Evolutionary conservation across 2,888 invertebrate genomes (phyloP).

Genomic region (Epistrophella euchroma): DNA sequence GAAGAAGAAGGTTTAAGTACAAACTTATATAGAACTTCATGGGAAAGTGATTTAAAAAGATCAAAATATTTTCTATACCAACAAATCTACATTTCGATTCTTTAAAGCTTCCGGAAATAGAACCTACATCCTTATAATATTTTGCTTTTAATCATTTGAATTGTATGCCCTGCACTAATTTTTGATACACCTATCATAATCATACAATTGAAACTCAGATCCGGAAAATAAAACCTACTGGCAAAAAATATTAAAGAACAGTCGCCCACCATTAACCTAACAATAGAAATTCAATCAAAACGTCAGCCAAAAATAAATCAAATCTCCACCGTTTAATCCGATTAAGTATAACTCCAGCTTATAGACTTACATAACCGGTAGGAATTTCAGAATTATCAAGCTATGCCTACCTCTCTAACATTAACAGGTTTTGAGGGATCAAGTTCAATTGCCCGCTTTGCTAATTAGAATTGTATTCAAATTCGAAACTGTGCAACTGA

Average conservation of each 20-base stretch:
- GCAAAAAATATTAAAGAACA: not conserved
- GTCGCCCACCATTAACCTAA: slow-evolving; percentile 1
- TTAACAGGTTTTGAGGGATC: slow-evolving; percentile 68
- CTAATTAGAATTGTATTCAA: slow-evolving; percentile 49
- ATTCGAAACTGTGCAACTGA: slow-evolving; percentile 16
- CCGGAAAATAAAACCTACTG: not conserved
- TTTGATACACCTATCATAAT: not conserved
- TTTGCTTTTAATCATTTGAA: too few relatives aligned
- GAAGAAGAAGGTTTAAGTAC: too few relatives aligned
- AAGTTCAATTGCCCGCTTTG: slow-evolving; percentile 65
- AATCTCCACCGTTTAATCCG: slow-evolving; percentile 51
- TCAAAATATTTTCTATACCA: too few relatives aligned
- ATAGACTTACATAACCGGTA: not conserved
- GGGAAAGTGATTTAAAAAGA: too few relatives aligned
- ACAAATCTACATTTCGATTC: not conserved
- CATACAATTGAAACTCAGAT: slow-evolving; percentile 9
- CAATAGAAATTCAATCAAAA: slow-evolving; percentile 29
- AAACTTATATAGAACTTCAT: too few relatives aligned
- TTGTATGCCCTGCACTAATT: too few relatives aligned
- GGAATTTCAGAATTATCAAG: slow-evolving; percentile 33
- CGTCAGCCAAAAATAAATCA: slow-evolving; percentile 34
- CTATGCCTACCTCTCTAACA: not conserved
- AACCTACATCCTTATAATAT: not conserved
- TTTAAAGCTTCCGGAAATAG: not conserved
- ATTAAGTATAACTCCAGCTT: slow-evolving; percentile 44